A percentile compares a stretch with the other conserved stretches of the same genome.
phyloP scores from a whole-genome alignment of 2,797 vertebrate genomes.

The Cichlasoma orientale region DNA sequence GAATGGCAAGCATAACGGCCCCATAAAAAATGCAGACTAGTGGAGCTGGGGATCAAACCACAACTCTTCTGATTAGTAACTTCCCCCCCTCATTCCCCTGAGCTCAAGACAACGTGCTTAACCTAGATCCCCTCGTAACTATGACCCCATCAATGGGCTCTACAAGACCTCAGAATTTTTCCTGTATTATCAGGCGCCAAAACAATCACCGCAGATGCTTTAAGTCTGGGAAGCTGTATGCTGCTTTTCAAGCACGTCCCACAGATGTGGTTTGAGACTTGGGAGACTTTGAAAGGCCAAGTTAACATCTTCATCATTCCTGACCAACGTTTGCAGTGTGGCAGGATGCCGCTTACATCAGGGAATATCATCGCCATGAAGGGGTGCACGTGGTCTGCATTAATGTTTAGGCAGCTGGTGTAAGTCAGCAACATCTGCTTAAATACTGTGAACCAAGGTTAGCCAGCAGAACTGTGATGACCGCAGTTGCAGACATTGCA shows the following conservation, averaged over 20 bases:
- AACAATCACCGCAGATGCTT: background rate
- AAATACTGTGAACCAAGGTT: background rate
- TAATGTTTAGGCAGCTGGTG: background rate
- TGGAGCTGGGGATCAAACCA: background rate
- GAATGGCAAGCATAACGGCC: background rate
- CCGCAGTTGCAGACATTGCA: accelerated
- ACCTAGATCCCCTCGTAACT: background rate
- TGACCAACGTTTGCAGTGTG: background rate
- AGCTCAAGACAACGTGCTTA: background rate
- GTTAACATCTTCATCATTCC: background rate
- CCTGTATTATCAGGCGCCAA: background rate
- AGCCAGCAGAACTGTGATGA: background rate
- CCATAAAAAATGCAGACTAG: accelerated
- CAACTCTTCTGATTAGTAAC: background rate
- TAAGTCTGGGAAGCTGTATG: background rate
- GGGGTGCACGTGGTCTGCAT: background rate
- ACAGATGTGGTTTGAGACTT: background rate
- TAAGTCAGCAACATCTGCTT: background rate
- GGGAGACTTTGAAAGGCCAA: background rate
- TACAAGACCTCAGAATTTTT: background rate
- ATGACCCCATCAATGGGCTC: background rate
- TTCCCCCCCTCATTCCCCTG: background rate
- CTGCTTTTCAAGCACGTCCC: no score
- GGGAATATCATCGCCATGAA: background rate
- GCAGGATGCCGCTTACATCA: background rate